These are phyloP conservation scores for Eupithecia vulgata DNA, from an alignment of 2,888 invertebrate species.

Conservation along the genomic window DNA sequence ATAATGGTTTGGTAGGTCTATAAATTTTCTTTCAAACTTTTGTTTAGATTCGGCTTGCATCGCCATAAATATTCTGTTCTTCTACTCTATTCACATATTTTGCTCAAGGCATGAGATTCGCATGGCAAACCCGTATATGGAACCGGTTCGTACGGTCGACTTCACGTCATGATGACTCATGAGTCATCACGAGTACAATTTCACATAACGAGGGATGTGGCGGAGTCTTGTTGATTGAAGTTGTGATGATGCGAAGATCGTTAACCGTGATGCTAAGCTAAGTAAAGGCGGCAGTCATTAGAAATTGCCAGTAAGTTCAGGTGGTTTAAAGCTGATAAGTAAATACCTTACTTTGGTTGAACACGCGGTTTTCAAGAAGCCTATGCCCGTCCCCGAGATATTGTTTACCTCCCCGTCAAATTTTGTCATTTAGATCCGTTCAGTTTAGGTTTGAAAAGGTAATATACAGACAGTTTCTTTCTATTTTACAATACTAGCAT, in stretches of 20 bases:
- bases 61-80: not conserved
- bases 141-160: conserved; percentile 42
- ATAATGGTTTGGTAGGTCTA: not conserved
- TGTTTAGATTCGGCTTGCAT: not conserved
- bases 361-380: not conserved
- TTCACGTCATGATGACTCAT: conserved; percentile 48
- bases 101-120: conserved; percentile 28
- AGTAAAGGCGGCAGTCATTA: not conserved
- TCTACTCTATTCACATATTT: conserved; percentile 14
- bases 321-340: not conserved
- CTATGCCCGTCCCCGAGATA: no score
- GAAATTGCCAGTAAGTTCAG: not conserved
- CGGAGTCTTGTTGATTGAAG: conserved; percentile 22
- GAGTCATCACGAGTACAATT: conserved; percentile 50
- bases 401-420: no score
- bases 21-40: not conserved
- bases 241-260: not conserved
- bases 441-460: no score
- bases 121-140: conserved; percentile 24
- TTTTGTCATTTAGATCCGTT: no score
- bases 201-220: conserved; percentile 15
- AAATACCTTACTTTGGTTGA: not conserved
- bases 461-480: no score
- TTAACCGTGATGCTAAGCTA: not conserved
- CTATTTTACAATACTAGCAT: no score